Base-by-base conservation (phyloP, 2,797 vertebrate genomes). In the Bovichtus variegatus region DNA sequence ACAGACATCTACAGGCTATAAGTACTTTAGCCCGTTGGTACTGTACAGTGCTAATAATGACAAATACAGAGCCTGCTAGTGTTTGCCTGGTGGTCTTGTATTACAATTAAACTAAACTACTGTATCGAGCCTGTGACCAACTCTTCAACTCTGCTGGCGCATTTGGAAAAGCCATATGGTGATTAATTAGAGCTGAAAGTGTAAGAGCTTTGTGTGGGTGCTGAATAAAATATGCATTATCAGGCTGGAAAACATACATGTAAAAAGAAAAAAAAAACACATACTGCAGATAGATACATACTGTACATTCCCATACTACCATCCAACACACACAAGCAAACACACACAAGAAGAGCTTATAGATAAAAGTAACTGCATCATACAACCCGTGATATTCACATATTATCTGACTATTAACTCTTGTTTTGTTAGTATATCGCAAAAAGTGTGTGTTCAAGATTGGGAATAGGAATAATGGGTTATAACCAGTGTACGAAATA, bases 171-270 rank as follows among this genome's bases (percentile, higher is more conserved):
- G 73, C 41, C 68, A 74, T 66, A 76, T 55, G 63, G 68, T 77
- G 62, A 85, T 79, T 86, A 75, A 89, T 82, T 74, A 82, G 50
- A 78, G 38, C 53, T 65, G 68, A 64, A 68, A 53, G 34, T 55
- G 46, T 71, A 51, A n/a, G 23, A 66, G 65, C 47, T 61, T 69
- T 82, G 76, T 81, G 63, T n/a, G 31, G 64, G 65, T 62, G 47
- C 36, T 83, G 53, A 81, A 87, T 78, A 63, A 91, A 69, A 78
- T 40, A 81, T 85, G 25, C 44, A 25, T 53, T 78, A 27, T 40
- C 8, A 21, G 58, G 23, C 54, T 50, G 31, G 38, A 16, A 61
- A 44, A 75, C 46, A 55, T 16, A 68, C 13, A 74, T 41, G 46
- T 11, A 58, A 60, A 40, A 50, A 40, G 11, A 51, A 27, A 49